Percentiles rank a stretch among this genome's conserved stretches.
These are phyloP conservation scores for Oreohelix idahoensis DNA, from an alignment of 1,140 invertebrate species.

Conservation along the genomic window DNA sequence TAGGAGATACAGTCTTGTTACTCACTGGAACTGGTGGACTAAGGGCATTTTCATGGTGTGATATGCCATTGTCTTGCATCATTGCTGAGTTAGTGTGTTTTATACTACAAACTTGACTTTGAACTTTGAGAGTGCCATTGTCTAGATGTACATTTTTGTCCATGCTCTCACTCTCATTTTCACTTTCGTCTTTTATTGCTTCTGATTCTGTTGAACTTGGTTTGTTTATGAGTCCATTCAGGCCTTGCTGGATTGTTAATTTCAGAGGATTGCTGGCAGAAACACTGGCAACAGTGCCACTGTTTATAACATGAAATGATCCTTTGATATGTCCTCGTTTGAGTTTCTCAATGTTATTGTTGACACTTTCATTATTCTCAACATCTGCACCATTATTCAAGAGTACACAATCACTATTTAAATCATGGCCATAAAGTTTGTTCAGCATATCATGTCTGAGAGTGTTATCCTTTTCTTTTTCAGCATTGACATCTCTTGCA, in stretches of 20 bases:
- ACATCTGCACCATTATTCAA: background rate
- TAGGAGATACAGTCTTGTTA: background rate
- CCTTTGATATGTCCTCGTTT: background rate
- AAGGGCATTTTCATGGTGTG: background rate
- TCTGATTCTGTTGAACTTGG: constrained; percentile 2
- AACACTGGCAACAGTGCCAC: background rate
- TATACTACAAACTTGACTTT: background rate
- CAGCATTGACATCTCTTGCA: constrained; percentile 52
- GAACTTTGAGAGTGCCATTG: too few species aligned
- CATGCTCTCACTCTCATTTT: background rate
- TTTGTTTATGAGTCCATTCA: constrained; percentile 13
- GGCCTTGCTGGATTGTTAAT: background rate
- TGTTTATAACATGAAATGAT: background rate
- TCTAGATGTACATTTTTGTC: background rate
- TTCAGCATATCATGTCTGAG: constrained; percentile 52
- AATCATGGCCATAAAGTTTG: constrained; percentile 49
- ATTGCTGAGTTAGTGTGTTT: background rate
- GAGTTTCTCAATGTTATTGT: background rate
- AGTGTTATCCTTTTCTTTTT: constrained; percentile 45
- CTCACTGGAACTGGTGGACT: background rate
- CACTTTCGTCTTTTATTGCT: background rate
- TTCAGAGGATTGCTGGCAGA: background rate
- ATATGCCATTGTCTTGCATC: background rate
- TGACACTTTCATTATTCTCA: background rate
- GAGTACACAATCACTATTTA: background rate